These are phyloP conservation scores for Mormyrops boulengeri DNA, from an alignment of 2,797 vertebrate species.

Conservation along the genomic window DNA sequence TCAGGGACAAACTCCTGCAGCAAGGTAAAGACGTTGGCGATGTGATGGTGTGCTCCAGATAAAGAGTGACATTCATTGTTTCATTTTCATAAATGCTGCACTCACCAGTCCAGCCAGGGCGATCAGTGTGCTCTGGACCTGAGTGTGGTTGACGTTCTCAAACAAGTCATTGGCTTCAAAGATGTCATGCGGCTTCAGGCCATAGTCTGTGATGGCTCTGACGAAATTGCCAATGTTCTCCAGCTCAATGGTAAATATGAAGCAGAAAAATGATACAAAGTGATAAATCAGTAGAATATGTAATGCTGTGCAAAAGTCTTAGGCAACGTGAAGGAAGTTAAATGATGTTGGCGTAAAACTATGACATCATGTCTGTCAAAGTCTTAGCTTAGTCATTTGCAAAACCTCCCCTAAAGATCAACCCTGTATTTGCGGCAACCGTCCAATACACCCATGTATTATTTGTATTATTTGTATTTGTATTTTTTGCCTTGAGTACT, in stretches of 20 bases:
- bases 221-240: slow-evolving; percentile 94
- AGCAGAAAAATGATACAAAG: not conserved
- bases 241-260: slow-evolving; percentile 58
- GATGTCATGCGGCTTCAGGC: slow-evolving; percentile 81
- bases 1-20: not conserved
- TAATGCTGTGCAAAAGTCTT: not conserved
- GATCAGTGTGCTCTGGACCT: slow-evolving; percentile 86
- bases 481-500: not conserved
- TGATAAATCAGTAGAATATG: not conserved
- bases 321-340: not conserved
- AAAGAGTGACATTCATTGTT: not conserved
- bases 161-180: slow-evolving; percentile 95
- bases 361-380: not conserved
- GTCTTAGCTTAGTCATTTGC: not conserved
- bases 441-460: not conserved
- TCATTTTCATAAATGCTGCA: not conserved
- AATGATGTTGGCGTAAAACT: not conserved
- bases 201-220: slow-evolving; percentile 79
- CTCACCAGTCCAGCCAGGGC: slow-evolving; percentile 86
- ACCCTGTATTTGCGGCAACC: not conserved
- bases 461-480: not conserved
- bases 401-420: not conserved
- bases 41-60: not conserved
- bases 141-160: slow-evolving; percentile 88
- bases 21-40: not conserved